Evolutionary conservation across 2,113 vertebrate genomes (phyloP).

Genomic region (Gallinago paraguaiae): DNA sequence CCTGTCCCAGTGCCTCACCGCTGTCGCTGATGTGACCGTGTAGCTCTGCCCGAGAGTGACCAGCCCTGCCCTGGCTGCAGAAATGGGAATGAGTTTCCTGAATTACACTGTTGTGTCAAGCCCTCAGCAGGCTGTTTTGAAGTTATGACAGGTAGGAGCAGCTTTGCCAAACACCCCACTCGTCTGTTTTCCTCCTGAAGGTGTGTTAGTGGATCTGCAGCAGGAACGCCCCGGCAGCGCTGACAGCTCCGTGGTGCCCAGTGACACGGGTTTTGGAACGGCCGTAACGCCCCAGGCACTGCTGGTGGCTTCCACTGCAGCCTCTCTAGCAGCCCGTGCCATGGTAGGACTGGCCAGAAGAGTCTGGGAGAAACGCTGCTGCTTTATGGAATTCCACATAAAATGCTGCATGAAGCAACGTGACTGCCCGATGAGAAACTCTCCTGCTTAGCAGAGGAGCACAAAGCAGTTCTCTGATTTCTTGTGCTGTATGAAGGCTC

Average conservation of each 20-base stretch:
- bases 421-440: not conserved
- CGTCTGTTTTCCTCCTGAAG: rapidly evolving
- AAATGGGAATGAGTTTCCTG: rapidly evolving
- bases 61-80: not conserved
- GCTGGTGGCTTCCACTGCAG: rapidly evolving
- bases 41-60: not conserved
- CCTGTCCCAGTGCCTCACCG: too few species aligned
- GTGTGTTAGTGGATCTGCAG: rapidly evolving
- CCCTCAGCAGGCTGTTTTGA: not conserved
- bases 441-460: not conserved
- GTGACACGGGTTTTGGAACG: not conserved
- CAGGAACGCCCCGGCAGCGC: rapidly evolving
- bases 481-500: not conserved
- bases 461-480: not conserved
- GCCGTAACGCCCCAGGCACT: rapidly evolving
- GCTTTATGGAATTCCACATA: rapidly evolving
- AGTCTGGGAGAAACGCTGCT: rapidly evolving
- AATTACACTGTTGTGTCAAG: not conserved
- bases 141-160: rapidly evolving
- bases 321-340: not conserved
- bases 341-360: rapidly evolving
- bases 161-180: not conserved
- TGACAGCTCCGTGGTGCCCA: not conserved
- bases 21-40: rapidly evolving
- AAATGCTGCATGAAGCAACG: rapidly evolving